Base-by-base conservation (phyloP, 2,888 invertebrate genomes). In the Rotaria magnacalcarata region DNA sequence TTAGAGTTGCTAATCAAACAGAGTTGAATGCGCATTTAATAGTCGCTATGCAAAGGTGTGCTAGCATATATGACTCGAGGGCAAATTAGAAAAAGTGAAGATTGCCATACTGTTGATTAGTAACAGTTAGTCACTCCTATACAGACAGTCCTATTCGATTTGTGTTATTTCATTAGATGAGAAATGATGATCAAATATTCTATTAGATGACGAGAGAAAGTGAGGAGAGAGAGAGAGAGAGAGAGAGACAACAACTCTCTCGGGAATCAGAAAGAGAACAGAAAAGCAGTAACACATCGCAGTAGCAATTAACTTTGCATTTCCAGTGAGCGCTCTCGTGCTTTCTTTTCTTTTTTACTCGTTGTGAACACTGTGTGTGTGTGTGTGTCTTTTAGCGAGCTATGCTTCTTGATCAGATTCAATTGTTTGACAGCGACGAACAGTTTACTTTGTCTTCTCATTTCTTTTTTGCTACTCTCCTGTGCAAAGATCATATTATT, bases 261-360 rank as follows among this genome's bases (percentile, higher is more conserved):
- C 14, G 58, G 14, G 74, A 41, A 74, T 41, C 16, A 74, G 43
- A 74, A 41, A 41, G 74, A 74, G 74, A 74, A 74, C 19, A 43
- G 74, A 74, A 21, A 74, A 11, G 74, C 41, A 74, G 58, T n/a
- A 60, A 60, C 58, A 60, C 27, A 27, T 27, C n/a, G 24, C 58
- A 60, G 74, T 43, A 74, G 74, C 74, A 74, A 74, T 74, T 74
- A 74, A 74, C 74, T 74, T 74, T 41, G 43, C 74, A 34, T 74
- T 74, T 74, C 74, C 58, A 60, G 11, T 60, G 58, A 60, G 58
- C 58, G 58, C 58, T 60, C 58, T 60, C 58, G 58, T 74, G 34
- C 74, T 21, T 74, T 74, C 74, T 74, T 41, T 74, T 43, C 74
- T 74, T 41, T 43, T 41, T 74, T 74, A 74, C 24, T 60, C 27